phyloP scores from a whole-genome alignment of 2,888 invertebrate species.

The Papilio demoleus region DNA sequence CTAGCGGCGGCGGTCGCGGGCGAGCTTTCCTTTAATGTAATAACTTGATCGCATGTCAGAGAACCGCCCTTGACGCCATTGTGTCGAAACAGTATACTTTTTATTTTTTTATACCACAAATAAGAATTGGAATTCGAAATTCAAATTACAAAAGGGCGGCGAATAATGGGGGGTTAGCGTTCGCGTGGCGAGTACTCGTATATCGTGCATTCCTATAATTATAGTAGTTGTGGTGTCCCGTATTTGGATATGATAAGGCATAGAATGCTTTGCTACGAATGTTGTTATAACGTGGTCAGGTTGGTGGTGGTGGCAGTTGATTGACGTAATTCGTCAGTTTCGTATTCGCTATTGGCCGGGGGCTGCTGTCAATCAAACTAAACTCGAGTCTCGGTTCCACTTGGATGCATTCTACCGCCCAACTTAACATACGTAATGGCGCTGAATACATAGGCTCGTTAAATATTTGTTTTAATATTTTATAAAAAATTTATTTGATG shows the following conservation, averaged over 20 bases:
- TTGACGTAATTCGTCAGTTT: conserved; percentile 92
- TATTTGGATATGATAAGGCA: conserved; percentile 57
- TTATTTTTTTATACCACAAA: conserved; percentile 79
- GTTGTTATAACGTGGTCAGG: conserved; percentile 58
- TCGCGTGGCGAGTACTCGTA: conserved; percentile 72
- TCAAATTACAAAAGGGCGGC: conserved; percentile 83
- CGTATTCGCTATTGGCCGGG: conserved; percentile 90
- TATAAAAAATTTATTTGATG: neutral
- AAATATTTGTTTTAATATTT: conserved; percentile 1
- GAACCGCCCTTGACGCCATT: conserved; percentile 84
- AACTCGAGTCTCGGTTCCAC: conserved; percentile 74
- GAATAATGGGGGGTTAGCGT: conserved; percentile 82
- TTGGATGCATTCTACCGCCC: conserved; percentile 57
- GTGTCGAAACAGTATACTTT: conserved; percentile 80
- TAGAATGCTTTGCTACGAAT: conserved; percentile 52
- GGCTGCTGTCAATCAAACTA: conserved; percentile 90
- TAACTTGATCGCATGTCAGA: conserved; percentile 84
- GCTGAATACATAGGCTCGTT: conserved; percentile 6
- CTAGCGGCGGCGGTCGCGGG: conserved; percentile 67
- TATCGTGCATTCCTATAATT: conserved; percentile 62
- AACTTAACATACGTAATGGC: conserved; percentile 30
- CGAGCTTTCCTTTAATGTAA: conserved; percentile 82
- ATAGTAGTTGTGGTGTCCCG: conserved; percentile 53
- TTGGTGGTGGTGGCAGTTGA: conserved; percentile 78
- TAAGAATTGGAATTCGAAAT: conserved; percentile 83